Conservation (phyloP, 2,797 vertebrate genomes). For the Notoglanidium macrostoma region DNA sequence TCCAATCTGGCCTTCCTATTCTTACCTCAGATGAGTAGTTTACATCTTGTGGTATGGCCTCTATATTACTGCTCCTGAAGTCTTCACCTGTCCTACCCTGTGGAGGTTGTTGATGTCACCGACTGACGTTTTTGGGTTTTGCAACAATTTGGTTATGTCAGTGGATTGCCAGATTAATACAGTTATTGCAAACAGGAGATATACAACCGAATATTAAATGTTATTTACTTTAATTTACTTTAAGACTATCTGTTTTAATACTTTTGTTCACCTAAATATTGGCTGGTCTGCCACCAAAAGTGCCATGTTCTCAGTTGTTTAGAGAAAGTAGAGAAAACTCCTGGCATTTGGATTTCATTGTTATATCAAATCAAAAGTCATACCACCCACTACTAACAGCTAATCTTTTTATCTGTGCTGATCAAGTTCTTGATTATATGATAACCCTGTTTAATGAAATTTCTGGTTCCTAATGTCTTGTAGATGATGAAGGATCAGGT, state of each 20-base stretch:
- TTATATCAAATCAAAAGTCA: background rate
- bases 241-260: background rate
- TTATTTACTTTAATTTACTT: background rate
- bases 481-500: conserved; percentile 92
- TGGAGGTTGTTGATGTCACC: too few relatives aligned
- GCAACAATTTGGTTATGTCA: too few relatives aligned
- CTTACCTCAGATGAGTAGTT: too few relatives aligned
- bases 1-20: too few relatives aligned
- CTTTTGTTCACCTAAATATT: background rate
- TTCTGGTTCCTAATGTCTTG: conserved; percentile 45
- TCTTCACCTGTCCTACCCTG: too few relatives aligned
- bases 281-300: background rate
- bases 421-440: background rate
- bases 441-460: background rate
- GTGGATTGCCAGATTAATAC: background rate
- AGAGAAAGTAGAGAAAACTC: background rate
- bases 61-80: too few relatives aligned
- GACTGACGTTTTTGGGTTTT: too few relatives aligned
- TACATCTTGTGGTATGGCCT: too few relatives aligned
- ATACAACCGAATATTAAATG: background rate
- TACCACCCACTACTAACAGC: background rate
- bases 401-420: background rate
- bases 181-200: background rate
- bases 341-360: background rate
- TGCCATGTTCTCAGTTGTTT: background rate